Percentiles rank a stretch among this genome's conserved stretches.
Conservation (phyloP, 2,113 vertebrate genomes). For the Rhinolophus ferrumequinum region DNA sequence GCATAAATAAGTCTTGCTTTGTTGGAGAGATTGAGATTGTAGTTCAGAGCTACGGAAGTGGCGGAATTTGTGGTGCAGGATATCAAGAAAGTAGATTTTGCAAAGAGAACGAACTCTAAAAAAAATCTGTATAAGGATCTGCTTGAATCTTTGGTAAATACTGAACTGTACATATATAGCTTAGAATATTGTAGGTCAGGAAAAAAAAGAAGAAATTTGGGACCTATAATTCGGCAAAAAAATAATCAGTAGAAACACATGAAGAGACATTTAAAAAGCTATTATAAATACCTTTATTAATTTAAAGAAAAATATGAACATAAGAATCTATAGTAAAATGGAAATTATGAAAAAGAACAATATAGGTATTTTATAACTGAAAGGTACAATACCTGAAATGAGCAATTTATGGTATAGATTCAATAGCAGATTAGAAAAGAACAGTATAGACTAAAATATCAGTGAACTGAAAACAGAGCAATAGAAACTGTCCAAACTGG, state of each 20-base stretch:
- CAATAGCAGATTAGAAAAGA: neutral
- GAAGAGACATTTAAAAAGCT: neutral
- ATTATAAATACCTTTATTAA: neutral
- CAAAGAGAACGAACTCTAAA: neutral
- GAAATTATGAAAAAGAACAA: neutral
- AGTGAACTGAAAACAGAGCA: neutral
- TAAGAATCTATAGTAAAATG: neutral
- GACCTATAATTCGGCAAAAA: neutral
- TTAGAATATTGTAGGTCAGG: neutral
- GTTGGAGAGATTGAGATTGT: neutral
- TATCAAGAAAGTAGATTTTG: neutral
- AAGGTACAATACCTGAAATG: neutral
- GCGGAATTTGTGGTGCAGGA: neutral
- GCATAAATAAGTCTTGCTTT: neutral
- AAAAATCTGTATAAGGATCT: neutral
- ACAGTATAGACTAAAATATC: neutral
- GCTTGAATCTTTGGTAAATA: neutral
- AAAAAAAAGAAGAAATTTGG: constrained; percentile 7
- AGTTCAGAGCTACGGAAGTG: neutral
- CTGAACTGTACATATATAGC: neutral
- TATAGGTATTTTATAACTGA: neutral
- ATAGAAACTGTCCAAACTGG: neutral
- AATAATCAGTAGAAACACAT: neutral
- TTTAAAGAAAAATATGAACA: neutral
- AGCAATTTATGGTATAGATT: neutral